Conservation (phyloP, 1,140 invertebrate genomes). For the Aphis gossypii region DNA sequence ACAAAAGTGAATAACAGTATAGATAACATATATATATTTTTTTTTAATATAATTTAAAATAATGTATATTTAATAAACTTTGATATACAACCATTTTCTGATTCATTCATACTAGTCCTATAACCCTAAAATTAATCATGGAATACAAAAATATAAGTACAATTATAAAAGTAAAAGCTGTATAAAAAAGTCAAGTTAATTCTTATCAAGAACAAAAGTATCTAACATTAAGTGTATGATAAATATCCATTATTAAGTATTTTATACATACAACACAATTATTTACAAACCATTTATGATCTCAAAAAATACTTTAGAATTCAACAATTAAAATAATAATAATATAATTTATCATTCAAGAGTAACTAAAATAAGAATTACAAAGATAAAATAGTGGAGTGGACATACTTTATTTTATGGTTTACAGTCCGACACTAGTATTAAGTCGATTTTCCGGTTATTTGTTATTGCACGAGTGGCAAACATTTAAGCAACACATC, state of each 20-base stretch:
- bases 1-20: background rate
- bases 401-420: background rate
- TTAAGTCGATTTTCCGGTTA: background rate
- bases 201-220: background rate
- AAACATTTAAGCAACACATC: background rate
- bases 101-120: background rate
- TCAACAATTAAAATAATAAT: background rate
- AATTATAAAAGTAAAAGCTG: background rate
- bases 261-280: background rate
- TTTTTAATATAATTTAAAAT: background rate
- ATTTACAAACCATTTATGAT: background rate
- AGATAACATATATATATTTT: background rate
- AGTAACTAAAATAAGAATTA: background rate
- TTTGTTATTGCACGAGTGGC: background rate
- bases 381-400: background rate
- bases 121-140: background rate
- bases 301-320: background rate
- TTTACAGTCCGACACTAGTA: background rate
- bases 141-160: background rate
- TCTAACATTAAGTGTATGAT: background rate
- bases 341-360: constrained; percentile 17
- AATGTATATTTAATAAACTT: background rate
- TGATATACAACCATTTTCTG: background rate
- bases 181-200: background rate
- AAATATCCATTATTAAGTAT: background rate